Percentiles rank a stretch among this genome's conserved stretches.
These are phyloP conservation scores for Ruditapes philippinarum DNA, from an alignment of 1,140 invertebrate genomes.

Conservation along the genomic window DNA sequence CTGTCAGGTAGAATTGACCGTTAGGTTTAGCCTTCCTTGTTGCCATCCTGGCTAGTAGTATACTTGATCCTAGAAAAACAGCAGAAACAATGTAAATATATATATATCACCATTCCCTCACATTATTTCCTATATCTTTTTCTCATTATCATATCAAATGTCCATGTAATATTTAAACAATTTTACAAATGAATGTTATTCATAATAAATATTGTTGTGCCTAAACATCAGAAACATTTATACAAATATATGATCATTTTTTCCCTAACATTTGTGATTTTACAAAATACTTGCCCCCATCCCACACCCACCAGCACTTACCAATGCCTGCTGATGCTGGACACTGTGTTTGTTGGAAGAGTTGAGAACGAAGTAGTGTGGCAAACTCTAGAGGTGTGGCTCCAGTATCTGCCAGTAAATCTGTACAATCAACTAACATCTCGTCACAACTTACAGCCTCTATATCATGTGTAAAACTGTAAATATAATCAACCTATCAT, in stretches of 20 bases:
- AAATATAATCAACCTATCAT: too few relatives aligned
- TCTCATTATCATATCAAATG: too few relatives aligned
- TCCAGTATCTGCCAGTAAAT: slow-evolving; percentile 90
- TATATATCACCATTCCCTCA: too few relatives aligned
- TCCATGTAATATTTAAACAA: too few relatives aligned
- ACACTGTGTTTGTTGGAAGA: slow-evolving; percentile 93
- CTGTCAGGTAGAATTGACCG: slow-evolving; percentile 93
- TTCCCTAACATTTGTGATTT: too few relatives aligned
- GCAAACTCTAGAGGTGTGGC: slow-evolving; percentile 93
- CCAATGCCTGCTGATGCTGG: slow-evolving; percentile 96
- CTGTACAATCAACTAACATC: slow-evolving; percentile 96
- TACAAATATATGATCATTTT: too few relatives aligned
- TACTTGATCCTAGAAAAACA: slow-evolving; percentile 90
- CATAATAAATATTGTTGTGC: too few relatives aligned
- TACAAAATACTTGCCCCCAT: too few relatives aligned
- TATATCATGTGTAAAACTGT: slow-evolving; percentile 94
- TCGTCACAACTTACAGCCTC: slow-evolving; percentile 99
- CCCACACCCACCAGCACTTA: slow-evolving; percentile 57
- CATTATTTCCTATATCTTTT: too few relatives aligned
- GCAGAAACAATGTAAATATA: too few relatives aligned
- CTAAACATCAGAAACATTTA: too few relatives aligned
- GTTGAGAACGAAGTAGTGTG: slow-evolving; percentile 92
- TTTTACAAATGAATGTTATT: too few relatives aligned
- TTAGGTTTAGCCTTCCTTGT: slow-evolving; percentile 97
- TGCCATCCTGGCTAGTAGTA: slow-evolving; percentile 94